Conservation (phyloP, 2,113 vertebrate species). For the Spheniscus mendiculus region DNA sequence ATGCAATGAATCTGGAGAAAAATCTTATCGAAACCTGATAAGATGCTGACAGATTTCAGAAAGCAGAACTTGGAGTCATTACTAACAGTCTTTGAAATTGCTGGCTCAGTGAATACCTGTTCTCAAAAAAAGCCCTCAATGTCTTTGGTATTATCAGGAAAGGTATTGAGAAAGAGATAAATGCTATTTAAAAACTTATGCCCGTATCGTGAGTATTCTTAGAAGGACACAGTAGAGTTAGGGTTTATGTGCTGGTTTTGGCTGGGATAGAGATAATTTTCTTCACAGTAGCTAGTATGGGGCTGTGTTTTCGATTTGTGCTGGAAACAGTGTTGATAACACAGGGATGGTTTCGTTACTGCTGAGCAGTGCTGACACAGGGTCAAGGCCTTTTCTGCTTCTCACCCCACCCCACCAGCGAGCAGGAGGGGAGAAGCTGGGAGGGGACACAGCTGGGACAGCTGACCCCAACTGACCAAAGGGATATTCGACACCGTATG, state of each 20-base stretch:
- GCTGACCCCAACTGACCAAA: too few species aligned
- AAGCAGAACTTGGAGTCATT: background rate
- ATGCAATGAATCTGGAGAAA: background rate
- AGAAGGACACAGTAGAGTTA: background rate
- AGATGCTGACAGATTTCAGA: constrained; percentile 14
- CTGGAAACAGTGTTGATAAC: too few species aligned
- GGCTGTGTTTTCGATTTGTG: too few species aligned
- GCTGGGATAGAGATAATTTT: too few species aligned
- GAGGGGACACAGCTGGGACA: too few species aligned
- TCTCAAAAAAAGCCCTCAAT: background rate
- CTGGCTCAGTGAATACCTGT: constrained; percentile 10
- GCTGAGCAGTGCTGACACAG: too few species aligned
- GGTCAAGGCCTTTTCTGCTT: too few species aligned
- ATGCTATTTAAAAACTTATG: background rate
- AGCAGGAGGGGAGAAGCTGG: too few species aligned
- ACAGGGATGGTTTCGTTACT: too few species aligned
- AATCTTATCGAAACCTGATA: background rate
- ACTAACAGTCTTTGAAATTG: background rate
- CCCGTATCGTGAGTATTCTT: accelerated
- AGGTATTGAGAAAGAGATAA: background rate
- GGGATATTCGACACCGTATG: too few species aligned
- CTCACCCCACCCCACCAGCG: too few species aligned
- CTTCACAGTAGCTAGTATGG: too few species aligned
- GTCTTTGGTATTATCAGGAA: background rate
- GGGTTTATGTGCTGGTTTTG: background rate